A percentile compares a stretch with the other conserved stretches of the same genome.
Evolutionary conservation across 2,888 invertebrate species (phyloP).

Genomic region (Agrochola circellaris): DNA sequence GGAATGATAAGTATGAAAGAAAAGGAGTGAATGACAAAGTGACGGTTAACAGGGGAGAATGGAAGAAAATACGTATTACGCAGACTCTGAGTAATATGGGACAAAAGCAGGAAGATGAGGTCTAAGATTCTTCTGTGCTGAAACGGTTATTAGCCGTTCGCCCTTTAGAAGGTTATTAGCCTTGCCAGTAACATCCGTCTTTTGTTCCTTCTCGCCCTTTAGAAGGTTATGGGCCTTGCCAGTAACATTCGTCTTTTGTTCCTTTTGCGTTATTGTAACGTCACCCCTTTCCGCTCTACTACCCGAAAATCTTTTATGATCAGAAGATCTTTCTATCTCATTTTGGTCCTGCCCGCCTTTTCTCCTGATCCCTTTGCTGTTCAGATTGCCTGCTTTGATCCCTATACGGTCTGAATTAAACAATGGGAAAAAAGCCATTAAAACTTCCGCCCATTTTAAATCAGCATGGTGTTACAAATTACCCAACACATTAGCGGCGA

Average conservation of each 20-base stretch:
- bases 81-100: too few species aligned
- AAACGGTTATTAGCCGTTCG: too few species aligned
- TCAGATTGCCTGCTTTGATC: neutral
- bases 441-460: slow-evolving; percentile 26
- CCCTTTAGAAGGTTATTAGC: neutral
- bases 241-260: neutral
- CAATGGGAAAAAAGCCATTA: slow-evolving; percentile 27
- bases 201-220: neutral
- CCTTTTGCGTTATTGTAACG: neutral
- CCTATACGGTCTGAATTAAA: neutral
- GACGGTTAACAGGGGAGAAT: too few species aligned
- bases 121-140: neutral
- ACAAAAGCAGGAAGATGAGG: too few species aligned
- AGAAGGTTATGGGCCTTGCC: neutral
- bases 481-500: neutral
- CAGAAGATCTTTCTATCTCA: neutral
- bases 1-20: too few species aligned
- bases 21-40: too few species aligned
- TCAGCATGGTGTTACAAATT: slow-evolving; percentile 27
- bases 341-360: neutral
- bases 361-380: neutral
- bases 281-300: neutral
- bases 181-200: neutral
- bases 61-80: too few species aligned
- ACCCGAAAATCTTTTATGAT: neutral